Conservation (phyloP, 2,888 invertebrate genomes). For the Eilema depressum region DNA sequence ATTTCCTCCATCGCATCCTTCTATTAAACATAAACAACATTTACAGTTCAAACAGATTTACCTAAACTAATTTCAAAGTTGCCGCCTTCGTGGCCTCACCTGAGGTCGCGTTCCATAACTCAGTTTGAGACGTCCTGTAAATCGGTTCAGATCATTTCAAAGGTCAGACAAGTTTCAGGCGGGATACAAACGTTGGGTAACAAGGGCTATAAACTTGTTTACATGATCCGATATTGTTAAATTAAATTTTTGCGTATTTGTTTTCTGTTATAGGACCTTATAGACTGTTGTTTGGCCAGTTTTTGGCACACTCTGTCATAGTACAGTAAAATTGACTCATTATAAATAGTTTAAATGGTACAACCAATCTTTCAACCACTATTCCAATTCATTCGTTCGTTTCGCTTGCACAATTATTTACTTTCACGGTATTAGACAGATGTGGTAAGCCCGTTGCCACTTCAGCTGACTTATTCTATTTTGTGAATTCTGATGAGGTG, state of each 20-base stretch:
- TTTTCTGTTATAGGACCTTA: neutral
- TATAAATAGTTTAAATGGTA: too few relatives aligned
- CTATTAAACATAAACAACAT: conserved; percentile 10
- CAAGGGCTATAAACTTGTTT: conserved; percentile 42
- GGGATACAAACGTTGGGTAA: conserved; percentile 31
- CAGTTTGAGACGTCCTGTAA: conserved; percentile 29
- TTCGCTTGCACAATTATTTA: too few relatives aligned
- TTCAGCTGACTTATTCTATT: too few relatives aligned
- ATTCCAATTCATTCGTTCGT: too few relatives aligned
- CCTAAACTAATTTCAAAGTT: conserved; percentile 16
- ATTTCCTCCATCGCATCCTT: neutral
- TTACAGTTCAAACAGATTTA: neutral
- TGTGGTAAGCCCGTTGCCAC: too few relatives aligned
- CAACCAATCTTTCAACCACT: too few relatives aligned
- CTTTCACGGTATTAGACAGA: too few relatives aligned
- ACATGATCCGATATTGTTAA: conserved; percentile 42
- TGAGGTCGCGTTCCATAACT: conserved; percentile 33
- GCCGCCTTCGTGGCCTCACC: conserved; percentile 11
- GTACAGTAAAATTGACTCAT: too few relatives aligned
- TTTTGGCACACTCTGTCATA: conserved; percentile 23
- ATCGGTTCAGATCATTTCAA: conserved; percentile 36
- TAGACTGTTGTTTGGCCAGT: conserved; percentile 30
- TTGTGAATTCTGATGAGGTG: too few relatives aligned
- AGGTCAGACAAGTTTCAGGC: conserved; percentile 37
- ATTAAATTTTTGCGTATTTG: conserved; percentile 44